Base-by-base conservation (phyloP, 2,888 invertebrate genomes). In the Scrobipalpa costella region DNA sequence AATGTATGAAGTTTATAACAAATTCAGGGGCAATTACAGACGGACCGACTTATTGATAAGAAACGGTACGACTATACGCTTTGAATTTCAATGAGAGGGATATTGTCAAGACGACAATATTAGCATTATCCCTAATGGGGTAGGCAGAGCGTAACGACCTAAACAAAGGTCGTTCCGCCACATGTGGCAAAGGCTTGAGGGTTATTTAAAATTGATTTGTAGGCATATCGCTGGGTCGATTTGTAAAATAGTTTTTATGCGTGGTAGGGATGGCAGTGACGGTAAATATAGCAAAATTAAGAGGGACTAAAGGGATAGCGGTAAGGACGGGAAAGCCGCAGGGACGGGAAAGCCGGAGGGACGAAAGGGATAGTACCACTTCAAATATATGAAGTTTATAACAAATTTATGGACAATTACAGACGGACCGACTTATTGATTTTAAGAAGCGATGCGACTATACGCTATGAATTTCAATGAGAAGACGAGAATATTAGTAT, bases 351-450 rank as follows among this genome's bases (percentile, higher is more conserved):
- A n/a, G n/a, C n/a, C n/a, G n/a, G n/a, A n/a, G n/a, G n/a, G n/a
- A 57, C 15, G 57, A 57, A 34, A 8, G 21, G 17, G 1, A 47
- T 47, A 34, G 38, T 58, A 21, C 34, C 33, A 34, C 55, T n/a
- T 34, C 15, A 38, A 36, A 38, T 7, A 38, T 38, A 58, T 58
- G 13, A 57, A 58, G 38, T 15, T 38, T 57, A 40, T 58, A 58
- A 57, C 57, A 38, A 57, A 58, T 58, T 58, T 38, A 58, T 58
- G 57, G 27, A 13, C 57, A 58, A 58, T 58, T 58, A 58, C 55
- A 5, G 33, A 55, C 55, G 34, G 55, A 55, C 19, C 19, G 17
- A 13, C 40, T 58, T 58, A 58, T 58, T 58, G 40, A 58, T 58
- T n/a, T 49, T 15, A 58, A 58, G 38, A 34, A 33, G 27, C 33